Base-by-base conservation (phyloP, 2,888 invertebrate genomes). In the Cephus nigrinus region DNA sequence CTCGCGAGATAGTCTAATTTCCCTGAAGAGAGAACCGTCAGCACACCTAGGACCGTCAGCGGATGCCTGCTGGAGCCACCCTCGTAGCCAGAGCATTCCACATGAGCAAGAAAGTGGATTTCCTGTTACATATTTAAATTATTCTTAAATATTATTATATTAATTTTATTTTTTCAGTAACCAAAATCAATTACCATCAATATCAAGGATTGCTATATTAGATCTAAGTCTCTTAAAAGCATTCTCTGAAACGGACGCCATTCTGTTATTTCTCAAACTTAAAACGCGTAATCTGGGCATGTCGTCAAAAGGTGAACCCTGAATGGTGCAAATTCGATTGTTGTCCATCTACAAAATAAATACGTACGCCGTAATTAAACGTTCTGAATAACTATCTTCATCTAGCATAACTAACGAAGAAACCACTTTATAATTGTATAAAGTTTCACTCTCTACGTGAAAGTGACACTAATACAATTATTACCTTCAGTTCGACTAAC, bases 21-120 rank as follows among this genome's bases (percentile, higher is more conserved):
- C 95, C 84, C 95, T 94, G n/a, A 97, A 93, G 23, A 95, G 93
- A 31, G 95, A 94, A 0, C 97, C 97, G 87, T 97, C 96, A 35
- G 94, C 93, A 89, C 97, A 97, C 87, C 94, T 94, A 9, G 97
- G 97, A 4, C 97, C 97, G 11, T 95, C 93, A 4, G 94, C 93
- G 34, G 95, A 94, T 0, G 95, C 94, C 90, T 97, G 96, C 81
- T 95, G 94, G 35, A 97, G 91, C 97, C 97, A 97, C 4, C 95
- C 95, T 84, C 96, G 94, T 3, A 97, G 92, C 97, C 97, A 97
- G 76, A 96, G 93, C 90, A 97, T 93, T 81, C 95, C 95, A 88
- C 97, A 97, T 75, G 96, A 95, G 89, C 97, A 97, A 33, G 94
- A 93, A 80, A 98, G 92, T 1, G 97, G 97, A 92, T 97, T 98